Conservation (phyloP, 2,888 invertebrate genomes). For the Crematogaster levior region DNA sequence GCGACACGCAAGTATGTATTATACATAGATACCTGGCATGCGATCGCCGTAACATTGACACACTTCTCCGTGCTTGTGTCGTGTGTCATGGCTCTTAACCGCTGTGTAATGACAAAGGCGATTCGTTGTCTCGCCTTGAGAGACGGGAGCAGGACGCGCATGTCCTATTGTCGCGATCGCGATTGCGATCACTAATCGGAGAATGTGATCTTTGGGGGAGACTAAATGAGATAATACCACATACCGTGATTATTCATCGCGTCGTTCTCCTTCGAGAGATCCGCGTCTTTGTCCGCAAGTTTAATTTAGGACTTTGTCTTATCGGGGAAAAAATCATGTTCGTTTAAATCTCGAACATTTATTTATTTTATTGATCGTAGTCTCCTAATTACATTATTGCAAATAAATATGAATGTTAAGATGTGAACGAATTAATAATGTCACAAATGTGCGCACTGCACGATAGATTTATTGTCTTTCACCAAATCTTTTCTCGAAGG, state of each 20-base stretch:
- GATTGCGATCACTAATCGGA: slow-evolving; percentile 28
- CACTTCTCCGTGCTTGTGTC: slow-evolving; percentile 55
- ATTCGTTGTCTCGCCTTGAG: slow-evolving; percentile 62
- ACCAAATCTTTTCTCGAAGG: background rate
- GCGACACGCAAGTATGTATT: background rate
- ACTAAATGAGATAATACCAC: slow-evolving; percentile 3
- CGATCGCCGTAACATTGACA: slow-evolving; percentile 68
- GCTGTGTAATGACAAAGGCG: slow-evolving; percentile 52
- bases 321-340: background rate
- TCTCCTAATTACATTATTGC: background rate
- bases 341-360: background rate
- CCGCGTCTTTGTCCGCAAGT: background rate
- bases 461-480: background rate
- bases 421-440: background rate
- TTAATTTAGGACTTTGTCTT: background rate
- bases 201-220: slow-evolving; percentile 15
- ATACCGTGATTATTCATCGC: background rate
- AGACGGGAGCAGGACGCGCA: slow-evolving; percentile 31
- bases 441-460: background rate
- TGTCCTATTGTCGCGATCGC: slow-evolving; percentile 35
- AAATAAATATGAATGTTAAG: background rate
- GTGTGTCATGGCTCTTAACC: slow-evolving; percentile 55
- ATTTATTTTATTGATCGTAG: background rate
- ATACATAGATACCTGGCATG: slow-evolving; percentile 41
- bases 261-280: background rate